Evolutionary conservation across 2,888 invertebrate species (phyloP).

Genomic region (Hybos culiciformis): DNA sequence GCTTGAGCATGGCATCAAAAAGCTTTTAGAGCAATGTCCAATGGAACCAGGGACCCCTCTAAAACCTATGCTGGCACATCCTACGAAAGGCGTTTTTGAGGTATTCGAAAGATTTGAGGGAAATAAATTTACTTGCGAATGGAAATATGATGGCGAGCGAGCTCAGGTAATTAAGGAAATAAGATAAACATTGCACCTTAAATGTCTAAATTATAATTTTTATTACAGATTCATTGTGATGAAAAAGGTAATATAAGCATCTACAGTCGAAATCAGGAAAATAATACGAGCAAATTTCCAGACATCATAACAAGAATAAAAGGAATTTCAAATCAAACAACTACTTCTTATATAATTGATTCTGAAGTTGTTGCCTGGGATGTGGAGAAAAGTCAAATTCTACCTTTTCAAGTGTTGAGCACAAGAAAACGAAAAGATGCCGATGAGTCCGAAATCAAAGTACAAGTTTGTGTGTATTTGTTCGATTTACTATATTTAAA

Average conservation of each 20-base stretch:
- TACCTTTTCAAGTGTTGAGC: slow-evolving; percentile 92
- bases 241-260: slow-evolving; percentile 59
- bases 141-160: slow-evolving; percentile 98
- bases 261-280: slow-evolving; percentile 92
- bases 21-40: slow-evolving; percentile 66
- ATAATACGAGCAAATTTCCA: slow-evolving; percentile 90
- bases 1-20: slow-evolving; percentile 57
- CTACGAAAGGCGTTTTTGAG: slow-evolving; percentile 86
- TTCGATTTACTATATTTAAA: slow-evolving; percentile 93
- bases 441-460: slow-evolving; percentile 38
- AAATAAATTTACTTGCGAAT: slow-evolving; percentile 90
- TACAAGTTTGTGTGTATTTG: slow-evolving; percentile 88
- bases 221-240: slow-evolving; percentile 54
- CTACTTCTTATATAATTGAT: slow-evolving; percentile 80
- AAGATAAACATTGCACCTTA: background rate
- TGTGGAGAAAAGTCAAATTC: slow-evolving; percentile 65
- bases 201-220: background rate
- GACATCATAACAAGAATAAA: slow-evolving; percentile 69
- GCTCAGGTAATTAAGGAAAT: slow-evolving; percentile 57
- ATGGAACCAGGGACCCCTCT: slow-evolving; percentile 86
- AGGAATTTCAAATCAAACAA: slow-evolving; percentile 40
- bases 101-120: slow-evolving; percentile 72
- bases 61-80: slow-evolving; percentile 97
- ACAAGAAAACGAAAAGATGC: slow-evolving; percentile 87
- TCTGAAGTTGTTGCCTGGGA: slow-evolving; percentile 98